Evolutionary conservation across 2,113 vertebrate species (phyloP), one percentile per base, ranked within the genome.

Genomic region (Rhinichthys klamathensis): DNA sequence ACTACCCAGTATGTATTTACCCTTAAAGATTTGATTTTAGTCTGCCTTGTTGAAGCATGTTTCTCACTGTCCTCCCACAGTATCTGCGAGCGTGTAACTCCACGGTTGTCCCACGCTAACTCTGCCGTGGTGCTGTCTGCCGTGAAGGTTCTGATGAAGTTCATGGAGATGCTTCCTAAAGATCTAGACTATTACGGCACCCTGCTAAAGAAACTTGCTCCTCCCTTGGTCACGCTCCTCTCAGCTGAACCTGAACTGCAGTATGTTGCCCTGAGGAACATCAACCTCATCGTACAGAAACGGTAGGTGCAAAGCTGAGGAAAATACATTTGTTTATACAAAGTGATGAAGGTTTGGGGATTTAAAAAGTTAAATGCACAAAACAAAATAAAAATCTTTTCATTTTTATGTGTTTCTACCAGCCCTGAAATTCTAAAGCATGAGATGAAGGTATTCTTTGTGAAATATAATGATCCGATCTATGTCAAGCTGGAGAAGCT

Each of bases 381-480:
- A 27, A 15, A n/a, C 2, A 46, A 69, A 30, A 30, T 25, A 0
- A 12, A 21, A 67, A 11, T 9, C 4, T 73, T 15, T 25, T 72
- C 12, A 0, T 35, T 18, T 41, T 23, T 4, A 18, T 3, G 9
- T 56, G 3, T 82, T 46, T 25, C 72, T 60, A 18, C 61, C 87
- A 99, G 98, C 81, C 97, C 98, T 0, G 98, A 99, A 93, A 98
- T 99, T 89, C 94, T 99, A 89, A 99, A 99, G 91, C 98, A 99
- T 0, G 98, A 99, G 93, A 99, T 99, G 97, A 99, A 99, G 89
- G 98, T 99, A 82, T 99, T 99, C 90, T 99, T 99, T 49, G 98
- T 99, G n/a, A 99, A 99, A 91, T 99, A 99, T 92, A 99, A 99
- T 0, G 98, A 99, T 91, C 98, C 98, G 10, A 99, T 99, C 89